A percentile compares a stretch with the other conserved stretches of the same genome.
Conservation (phyloP, 2,797 vertebrate genomes). For the Muraenolepis orangiensis region DNA sequence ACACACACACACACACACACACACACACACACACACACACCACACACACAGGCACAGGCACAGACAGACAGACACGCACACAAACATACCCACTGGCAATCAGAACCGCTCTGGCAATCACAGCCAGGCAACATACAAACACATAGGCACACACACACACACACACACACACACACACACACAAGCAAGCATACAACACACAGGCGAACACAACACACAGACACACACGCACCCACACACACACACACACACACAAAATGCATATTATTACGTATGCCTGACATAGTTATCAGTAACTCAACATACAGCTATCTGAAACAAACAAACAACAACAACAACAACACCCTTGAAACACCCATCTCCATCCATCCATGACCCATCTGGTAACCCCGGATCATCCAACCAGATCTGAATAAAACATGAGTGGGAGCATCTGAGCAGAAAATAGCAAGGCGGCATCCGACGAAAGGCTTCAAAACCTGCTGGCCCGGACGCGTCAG, state of each 20-base stretch:
- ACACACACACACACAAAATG: background rate
- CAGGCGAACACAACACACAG: background rate
- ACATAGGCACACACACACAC: too few relatives aligned
- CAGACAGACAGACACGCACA: background rate
- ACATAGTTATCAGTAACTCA: background rate
- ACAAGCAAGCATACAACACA: background rate
- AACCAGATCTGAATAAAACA: conserved; percentile 68
- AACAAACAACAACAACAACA: background rate
- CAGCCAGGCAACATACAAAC: background rate
- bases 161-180: background rate
- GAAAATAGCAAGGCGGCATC: conserved; percentile 52
- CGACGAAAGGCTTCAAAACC: conserved; percentile 4
- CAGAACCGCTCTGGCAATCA: background rate
- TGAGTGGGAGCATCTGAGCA: conserved; percentile 54
- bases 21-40: too few relatives aligned
- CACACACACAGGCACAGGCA: background rate
- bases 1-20: background rate
- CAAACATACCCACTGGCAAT: background rate
- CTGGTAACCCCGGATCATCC: conserved; percentile 44
- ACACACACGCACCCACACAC: background rate
- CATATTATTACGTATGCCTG: background rate
- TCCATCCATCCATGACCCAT: conserved; percentile 27
- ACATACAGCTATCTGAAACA: background rate
- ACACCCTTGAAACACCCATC: background rate
- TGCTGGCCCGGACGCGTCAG: background rate